Evolutionary conservation across 2,888 invertebrate species (phyloP).

Genomic region (Agelastica alni): DNA sequence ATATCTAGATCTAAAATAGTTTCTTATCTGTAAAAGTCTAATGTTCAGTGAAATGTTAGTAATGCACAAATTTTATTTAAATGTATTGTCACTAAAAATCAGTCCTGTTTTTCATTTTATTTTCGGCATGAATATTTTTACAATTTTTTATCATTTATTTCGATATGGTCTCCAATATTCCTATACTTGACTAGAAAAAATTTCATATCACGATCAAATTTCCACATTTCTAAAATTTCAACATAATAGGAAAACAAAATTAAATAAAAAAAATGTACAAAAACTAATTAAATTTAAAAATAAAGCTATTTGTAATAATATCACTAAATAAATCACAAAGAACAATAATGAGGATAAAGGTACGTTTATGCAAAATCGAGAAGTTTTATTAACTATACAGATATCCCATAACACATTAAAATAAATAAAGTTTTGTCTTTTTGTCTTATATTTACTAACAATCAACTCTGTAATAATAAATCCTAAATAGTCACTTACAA

Average conservation of each 20-base stretch:
- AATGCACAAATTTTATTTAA: neutral
- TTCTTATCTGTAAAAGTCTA: too few species aligned
- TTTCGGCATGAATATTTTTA: neutral
- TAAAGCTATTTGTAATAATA: constrained; percentile 6
- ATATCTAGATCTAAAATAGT: neutral
- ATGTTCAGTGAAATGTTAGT: neutral
- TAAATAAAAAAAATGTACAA: neutral
- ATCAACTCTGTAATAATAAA: too few species aligned
- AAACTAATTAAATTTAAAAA: constrained; percentile 2
- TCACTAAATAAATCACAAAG: constrained; percentile 17
- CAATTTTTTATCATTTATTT: constrained; percentile 5
- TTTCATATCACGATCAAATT: constrained; percentile 2
- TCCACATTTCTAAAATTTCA: neutral
- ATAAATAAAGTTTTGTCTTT: too few species aligned
- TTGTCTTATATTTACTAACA: too few species aligned
- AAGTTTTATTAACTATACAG: too few species aligned
- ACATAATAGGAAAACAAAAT: neutral
- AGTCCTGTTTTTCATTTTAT: neutral
- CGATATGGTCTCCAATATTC: constrained; percentile 8
- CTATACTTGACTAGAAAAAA: constrained; percentile 19
- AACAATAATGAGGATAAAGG: constrained; percentile 1
- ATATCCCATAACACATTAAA: too few species aligned
- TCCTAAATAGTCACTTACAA: too few species aligned
- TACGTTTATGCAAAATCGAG: neutral
- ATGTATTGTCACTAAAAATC: neutral